Base-by-base conservation (phyloP, 2,888 invertebrate genomes). In the Arenicola marina region DNA sequence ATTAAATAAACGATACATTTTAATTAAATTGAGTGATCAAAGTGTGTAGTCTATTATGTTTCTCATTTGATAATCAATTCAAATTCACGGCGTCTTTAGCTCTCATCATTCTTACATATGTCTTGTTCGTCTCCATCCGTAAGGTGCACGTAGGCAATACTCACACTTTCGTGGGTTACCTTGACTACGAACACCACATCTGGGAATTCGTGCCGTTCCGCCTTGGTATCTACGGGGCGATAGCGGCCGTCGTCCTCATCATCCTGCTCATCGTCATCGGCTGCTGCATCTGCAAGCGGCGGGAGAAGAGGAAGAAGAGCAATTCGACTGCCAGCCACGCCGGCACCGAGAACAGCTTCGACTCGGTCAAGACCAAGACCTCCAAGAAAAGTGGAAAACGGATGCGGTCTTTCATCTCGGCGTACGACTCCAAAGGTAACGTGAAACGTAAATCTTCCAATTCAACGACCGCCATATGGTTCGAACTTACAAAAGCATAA, bases 161-260 rank as follows among this genome's bases (percentile, higher is more conserved):
- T 21, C 4, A 38, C 18, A 4, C 4, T n/a, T 15, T 56, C 4
- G 38, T 38, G 38, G 56, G 56, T 26, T 56, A 56, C 26, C 7
- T 56, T 4, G 26, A 56, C 21, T 56, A 56, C 38, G 38, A 56
- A 38, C 33, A 11, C 11, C 11, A 4, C 33, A 18, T 33, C 38
- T 56, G 56, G 56, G 38, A 56, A n/a, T 21, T 38, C 38, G 4
- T 7, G 4, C 11, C n/a, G 21, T 56, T 56, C n/a, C 56, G 56
- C 4, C 38, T 38, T 26, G 56, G 56, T 33, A 33, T 56, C 4
- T n/a, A 38, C 24, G 56, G 56, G 4, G 56, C 18, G 4, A 26
- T 38, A 26, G 33, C 38, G 4, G 56, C 7, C 11, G 18, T 56
- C 15, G 7, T 56, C 21, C n/a, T 56, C 15, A n/a, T 56, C 15